Percentiles rank a stretch among this genome's conserved stretches.
phyloP scores from a whole-genome alignment of 53 echinoderm and acorn worm genomes.

The Crossaster papposus region DNA sequence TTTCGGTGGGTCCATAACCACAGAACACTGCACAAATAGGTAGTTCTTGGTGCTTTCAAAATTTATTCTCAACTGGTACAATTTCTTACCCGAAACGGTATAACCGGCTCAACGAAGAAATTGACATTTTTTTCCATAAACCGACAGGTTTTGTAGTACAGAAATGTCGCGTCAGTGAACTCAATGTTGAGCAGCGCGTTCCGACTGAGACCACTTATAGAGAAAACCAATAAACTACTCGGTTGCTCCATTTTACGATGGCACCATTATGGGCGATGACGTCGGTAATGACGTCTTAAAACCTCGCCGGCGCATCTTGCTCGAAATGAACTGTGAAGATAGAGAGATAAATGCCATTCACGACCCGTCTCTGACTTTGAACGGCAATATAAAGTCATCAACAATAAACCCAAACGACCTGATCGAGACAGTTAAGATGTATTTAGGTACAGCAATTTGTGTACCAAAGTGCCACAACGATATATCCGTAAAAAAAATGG shows the following conservation, averaged over 20 bases:
- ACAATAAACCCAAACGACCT: background rate
- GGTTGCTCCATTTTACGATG: background rate
- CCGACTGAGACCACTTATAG: slow-evolving; percentile 8
- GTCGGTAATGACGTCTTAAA: slow-evolving; percentile 37
- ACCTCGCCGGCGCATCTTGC: background rate
- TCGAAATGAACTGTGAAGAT: background rate
- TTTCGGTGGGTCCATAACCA: background rate
- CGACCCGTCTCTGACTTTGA: background rate
- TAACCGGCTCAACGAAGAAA: background rate
- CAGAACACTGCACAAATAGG: background rate
- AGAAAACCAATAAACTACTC: background rate
- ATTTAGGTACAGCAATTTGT: background rate
- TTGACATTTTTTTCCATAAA: background rate
- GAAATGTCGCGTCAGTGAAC: background rate
- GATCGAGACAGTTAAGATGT: background rate
- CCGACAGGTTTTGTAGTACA: background rate
- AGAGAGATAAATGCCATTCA: background rate
- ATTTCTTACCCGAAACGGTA: background rate
- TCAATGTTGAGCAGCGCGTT: background rate
- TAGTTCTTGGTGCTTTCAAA: background rate
- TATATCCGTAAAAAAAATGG: background rate
- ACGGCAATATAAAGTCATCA: background rate
- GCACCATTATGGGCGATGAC: slow-evolving; percentile 16
- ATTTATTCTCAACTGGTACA: background rate
- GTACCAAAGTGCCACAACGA: background rate